Percentiles rank a stretch among this genome's conserved stretches.
Evolutionary conservation across 2,888 invertebrate species (phyloP).

Genomic region (Andrena camellia): DNA sequence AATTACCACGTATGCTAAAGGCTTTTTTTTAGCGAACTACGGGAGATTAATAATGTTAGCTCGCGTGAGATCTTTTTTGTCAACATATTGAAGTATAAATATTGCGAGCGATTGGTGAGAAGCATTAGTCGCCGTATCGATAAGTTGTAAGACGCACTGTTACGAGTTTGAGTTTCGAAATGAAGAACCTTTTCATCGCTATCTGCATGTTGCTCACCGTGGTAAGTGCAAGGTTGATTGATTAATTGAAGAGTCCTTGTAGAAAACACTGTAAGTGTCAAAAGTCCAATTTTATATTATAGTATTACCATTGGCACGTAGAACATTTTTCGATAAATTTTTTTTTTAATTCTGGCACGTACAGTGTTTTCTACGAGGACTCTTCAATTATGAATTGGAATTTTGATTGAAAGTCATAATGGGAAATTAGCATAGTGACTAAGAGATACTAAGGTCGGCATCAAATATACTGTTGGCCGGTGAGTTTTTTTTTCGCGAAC

Average conservation of each 20-base stretch:
- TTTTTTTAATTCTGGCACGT: too few species aligned
- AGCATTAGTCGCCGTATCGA: background rate
- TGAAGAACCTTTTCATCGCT: constrained; percentile 5
- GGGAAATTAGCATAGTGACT: too few species aligned
- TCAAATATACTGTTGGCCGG: too few species aligned
- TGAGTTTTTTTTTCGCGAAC: too few species aligned
- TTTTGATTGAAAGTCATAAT: too few species aligned
- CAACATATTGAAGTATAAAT: constrained; percentile 17
- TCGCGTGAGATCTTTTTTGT: background rate
- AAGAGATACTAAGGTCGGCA: too few species aligned
- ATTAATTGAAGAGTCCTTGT: background rate
- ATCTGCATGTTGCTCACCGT: background rate
- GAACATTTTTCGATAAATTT: too few species aligned
- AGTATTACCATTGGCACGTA: background rate
- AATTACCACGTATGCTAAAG: background rate
- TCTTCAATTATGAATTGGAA: too few species aligned
- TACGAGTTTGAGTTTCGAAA: background rate
- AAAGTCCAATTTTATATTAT: background rate
- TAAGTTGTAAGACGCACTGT: background rate
- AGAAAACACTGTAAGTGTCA: background rate
- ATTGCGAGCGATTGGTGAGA: background rate
- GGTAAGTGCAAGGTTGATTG: constrained; percentile 7
- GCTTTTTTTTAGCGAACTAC: background rate
- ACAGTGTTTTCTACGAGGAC: too few species aligned
- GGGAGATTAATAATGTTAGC: background rate